Percentiles rank a stretch among this genome's conserved stretches.
Evolutionary conservation across 1,140 invertebrate genomes (phyloP).

Genomic region (Gryon sp.): DNA sequence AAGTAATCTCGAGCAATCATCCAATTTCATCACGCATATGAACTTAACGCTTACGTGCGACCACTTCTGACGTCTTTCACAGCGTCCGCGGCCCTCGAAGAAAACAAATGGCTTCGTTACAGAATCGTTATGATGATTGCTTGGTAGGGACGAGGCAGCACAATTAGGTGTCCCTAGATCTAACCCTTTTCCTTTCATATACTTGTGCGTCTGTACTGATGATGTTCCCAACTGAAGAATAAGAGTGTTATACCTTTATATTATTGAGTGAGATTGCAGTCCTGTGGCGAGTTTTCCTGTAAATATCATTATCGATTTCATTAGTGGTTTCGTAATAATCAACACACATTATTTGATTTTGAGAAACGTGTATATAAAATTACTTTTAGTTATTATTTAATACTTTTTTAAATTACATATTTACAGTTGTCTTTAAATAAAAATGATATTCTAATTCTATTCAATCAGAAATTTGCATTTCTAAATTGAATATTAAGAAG

Average conservation of each 20-base stretch:
- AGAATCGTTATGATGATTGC: slow-evolving; percentile 68
- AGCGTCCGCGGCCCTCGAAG: slow-evolving; percentile 43
- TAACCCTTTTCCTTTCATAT: slow-evolving; percentile 53
- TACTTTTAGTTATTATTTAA: too few species aligned
- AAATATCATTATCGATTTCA: too few species aligned
- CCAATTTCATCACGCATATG: slow-evolving; percentile 53
- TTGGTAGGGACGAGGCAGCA: slow-evolving; percentile 39
- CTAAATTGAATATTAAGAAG: too few species aligned
- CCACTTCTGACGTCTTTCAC: slow-evolving; percentile 37
- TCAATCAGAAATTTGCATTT: too few species aligned
- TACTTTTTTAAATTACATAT: too few species aligned
- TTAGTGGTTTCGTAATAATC: too few species aligned
- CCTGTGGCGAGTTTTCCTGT: not conserved
- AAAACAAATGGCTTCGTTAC: slow-evolving; percentile 74
- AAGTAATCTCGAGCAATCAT: slow-evolving; percentile 71
- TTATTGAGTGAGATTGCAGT: slow-evolving; percentile 4
- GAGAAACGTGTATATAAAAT: too few species aligned
- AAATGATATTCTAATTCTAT: too few species aligned
- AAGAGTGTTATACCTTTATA: not conserved
- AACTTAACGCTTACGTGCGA: slow-evolving; percentile 46
- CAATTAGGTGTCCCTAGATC: slow-evolving; percentile 58
- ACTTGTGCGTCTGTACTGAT: not conserved
- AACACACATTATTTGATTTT: too few species aligned
- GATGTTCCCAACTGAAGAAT: not conserved
- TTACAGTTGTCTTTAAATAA: too few species aligned